These are phyloP conservation scores for Epistrophella euchroma DNA, from an alignment of 2,888 invertebrate genomes.

Conservation along the genomic window DNA sequence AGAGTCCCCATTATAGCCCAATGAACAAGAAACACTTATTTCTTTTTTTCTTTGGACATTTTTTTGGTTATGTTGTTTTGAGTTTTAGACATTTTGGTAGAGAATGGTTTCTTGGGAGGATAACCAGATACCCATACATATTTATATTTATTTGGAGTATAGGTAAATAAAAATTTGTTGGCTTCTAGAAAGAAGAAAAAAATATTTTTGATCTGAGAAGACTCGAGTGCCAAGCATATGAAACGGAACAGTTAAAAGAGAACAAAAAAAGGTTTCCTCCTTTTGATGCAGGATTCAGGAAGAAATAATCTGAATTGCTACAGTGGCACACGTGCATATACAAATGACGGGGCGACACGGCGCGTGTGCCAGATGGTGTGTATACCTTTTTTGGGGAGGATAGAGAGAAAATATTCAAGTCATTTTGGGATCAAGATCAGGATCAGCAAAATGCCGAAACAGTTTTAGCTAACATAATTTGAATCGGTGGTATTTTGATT, in stretches of 20 bases:
- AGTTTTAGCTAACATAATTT: conserved; percentile 1
- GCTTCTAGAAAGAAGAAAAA: conserved; percentile 38
- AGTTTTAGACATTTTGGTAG: conserved; percentile 41
- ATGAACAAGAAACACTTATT: conserved; percentile 36
- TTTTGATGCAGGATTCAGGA: conserved; percentile 44
- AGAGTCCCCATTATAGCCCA: conserved; percentile 22
- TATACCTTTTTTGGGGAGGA: conserved; percentile 55
- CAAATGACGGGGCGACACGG: conserved; percentile 58
- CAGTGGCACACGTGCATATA: conserved; percentile 77
- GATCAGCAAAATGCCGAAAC: conserved; percentile 25
- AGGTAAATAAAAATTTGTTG: conserved; percentile 42
- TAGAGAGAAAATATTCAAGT: conserved; percentile 25
- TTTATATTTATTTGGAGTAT: conserved; percentile 39
- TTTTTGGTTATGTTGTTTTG: conserved; percentile 26
- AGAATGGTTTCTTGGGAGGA: not conserved
- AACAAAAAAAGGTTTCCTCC: conserved; percentile 59
- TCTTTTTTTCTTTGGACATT: conserved; percentile 43
- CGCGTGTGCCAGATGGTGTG: conserved; percentile 76
- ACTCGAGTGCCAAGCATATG: conserved; percentile 15
- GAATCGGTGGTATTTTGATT: conserved; percentile 6
- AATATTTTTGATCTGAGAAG: conserved; percentile 7
- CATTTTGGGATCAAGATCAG: conserved; percentile 49
- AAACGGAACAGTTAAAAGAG: conserved; percentile 63
- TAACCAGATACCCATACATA: conserved; percentile 29
- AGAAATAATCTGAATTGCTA: conserved; percentile 68